Base-by-base conservation (phyloP, 2,113 vertebrate species). In the Balaenoptera acutorostrata region DNA sequence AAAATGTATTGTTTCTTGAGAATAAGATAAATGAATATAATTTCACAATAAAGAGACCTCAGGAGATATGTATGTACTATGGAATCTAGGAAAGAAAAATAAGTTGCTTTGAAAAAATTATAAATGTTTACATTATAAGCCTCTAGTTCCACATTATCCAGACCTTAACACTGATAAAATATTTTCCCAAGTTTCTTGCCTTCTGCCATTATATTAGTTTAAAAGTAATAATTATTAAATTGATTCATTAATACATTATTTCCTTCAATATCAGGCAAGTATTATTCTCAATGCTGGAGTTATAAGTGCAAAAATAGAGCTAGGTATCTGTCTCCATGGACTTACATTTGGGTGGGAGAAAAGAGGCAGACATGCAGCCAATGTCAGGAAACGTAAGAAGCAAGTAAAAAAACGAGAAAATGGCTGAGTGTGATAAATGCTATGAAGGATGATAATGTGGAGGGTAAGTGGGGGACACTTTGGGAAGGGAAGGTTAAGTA, bases 11-110 rank as follows among this genome's bases (percentile, higher is more conserved):
- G 39, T 74, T 97, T 97, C 13, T 80, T 68, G 72, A 92, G 97
- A 96, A 95, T 61, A 93, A 97, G 36, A 92, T 36, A 96, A 97
- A 92, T 84, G 27, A 83, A 94, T n/a, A 88, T 82, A 86, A 91
- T 91, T 93, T 95, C 46, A 71, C 11, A 92, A 95, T 80, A 97
- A 96, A 87, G 44, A 86, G 72, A 68, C 27, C 86, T 94, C 39
- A 27, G 39, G 66, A 97, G 88, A 97, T 85, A 85, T 74, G 31
- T 2, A 52, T 12, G n/a, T 59, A n/a, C 31, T 88, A 27, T 74
- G 15, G 23, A 95, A 83, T 33, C 72, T 88, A 81, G 29, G 11
- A 57, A 92, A 90, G 92, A 90, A 92, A 96, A 94, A 88, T 66
- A 92, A 92, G 77, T 85, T 94, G 55, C 77, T 94, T 52, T 82